Conservation (phyloP, 2,888 invertebrate genomes). For the Ormyrus labotus region DNA sequence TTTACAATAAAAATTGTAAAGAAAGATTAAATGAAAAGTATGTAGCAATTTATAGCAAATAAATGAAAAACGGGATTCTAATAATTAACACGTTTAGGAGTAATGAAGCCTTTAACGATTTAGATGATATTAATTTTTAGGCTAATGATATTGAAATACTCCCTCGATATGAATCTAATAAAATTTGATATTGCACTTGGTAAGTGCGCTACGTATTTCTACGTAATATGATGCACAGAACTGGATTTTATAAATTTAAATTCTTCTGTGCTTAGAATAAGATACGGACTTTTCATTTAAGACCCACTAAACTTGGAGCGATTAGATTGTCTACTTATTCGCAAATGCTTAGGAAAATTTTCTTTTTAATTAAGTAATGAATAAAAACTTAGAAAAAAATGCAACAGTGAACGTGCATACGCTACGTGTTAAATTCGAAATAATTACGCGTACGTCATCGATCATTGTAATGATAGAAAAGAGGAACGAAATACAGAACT, state of each 20-base stretch:
- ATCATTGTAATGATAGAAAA: slow-evolving; percentile 44
- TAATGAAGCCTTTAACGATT: not conserved
- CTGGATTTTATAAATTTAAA: slow-evolving; percentile 36
- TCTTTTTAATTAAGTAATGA: slow-evolving; percentile 38
- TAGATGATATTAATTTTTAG: slow-evolving; percentile 38
- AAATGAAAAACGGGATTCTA: too few relatives aligned
- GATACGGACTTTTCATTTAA: slow-evolving; percentile 45
- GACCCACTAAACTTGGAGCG: slow-evolving; percentile 37
- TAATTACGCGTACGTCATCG: slow-evolving; percentile 42
- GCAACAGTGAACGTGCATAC: slow-evolving; percentile 38
- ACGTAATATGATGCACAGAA: slow-evolving; percentile 15
- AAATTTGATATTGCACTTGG: slow-evolving; percentile 28
- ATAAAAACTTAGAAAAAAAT: slow-evolving; percentile 44
- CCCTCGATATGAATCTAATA: slow-evolving; percentile 31
- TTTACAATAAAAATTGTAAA: too few relatives aligned
- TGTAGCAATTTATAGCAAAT: too few relatives aligned
- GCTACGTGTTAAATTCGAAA: slow-evolving; percentile 39
- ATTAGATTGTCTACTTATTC: slow-evolving; percentile 49
- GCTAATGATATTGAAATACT: slow-evolving; percentile 45
- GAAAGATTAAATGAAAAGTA: too few relatives aligned
- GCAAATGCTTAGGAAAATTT: slow-evolving; percentile 43
- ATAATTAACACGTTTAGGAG: too few relatives aligned
- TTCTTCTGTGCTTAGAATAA: slow-evolving; percentile 30
- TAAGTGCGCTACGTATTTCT: slow-evolving; percentile 27
- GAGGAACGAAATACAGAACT: slow-evolving; percentile 54